Evolutionary conservation across 2,113 vertebrate species (phyloP).

Genomic region (Anser cygnoides): DNA sequence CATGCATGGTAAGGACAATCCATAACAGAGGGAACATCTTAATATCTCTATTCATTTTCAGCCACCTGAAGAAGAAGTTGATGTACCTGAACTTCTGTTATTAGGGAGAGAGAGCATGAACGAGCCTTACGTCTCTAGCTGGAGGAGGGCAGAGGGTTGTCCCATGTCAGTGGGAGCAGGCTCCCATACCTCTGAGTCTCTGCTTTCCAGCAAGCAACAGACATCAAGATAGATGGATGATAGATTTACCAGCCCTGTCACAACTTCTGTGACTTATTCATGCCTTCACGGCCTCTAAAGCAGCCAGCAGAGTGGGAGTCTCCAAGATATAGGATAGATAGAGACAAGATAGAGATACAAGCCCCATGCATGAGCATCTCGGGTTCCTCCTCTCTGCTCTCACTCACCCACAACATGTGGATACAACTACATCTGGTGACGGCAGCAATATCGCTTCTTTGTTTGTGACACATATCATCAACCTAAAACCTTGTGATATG

Average conservation of each 20-base stretch:
- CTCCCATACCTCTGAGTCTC: not conserved
- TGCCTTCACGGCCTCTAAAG: not conserved
- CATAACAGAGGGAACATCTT: not conserved
- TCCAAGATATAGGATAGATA: not conserved
- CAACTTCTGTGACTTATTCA: not conserved
- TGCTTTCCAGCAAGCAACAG: not conserved
- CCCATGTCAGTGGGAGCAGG: rapidly evolving
- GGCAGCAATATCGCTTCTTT: not conserved
- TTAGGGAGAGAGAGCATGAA: not conserved
- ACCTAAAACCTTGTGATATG: not conserved
- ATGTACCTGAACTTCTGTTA: not conserved
- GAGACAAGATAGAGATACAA: not conserved
- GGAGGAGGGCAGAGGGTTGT: not conserved
- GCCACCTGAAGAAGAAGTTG: not conserved
- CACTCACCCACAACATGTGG: not conserved
- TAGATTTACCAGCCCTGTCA: not conserved
- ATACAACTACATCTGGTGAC: rapidly evolving
- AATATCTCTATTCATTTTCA: not conserved
- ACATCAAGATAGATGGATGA: rapidly evolving
- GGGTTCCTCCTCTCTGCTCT: not conserved
- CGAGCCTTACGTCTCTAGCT: not conserved
- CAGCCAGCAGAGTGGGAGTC: not conserved
- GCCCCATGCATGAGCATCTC: rapidly evolving
- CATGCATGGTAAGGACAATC: rapidly evolving
- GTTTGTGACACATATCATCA: not conserved